phyloP scores from a whole-genome alignment of 1,140 invertebrate species.

The Meteorus sp. region DNA sequence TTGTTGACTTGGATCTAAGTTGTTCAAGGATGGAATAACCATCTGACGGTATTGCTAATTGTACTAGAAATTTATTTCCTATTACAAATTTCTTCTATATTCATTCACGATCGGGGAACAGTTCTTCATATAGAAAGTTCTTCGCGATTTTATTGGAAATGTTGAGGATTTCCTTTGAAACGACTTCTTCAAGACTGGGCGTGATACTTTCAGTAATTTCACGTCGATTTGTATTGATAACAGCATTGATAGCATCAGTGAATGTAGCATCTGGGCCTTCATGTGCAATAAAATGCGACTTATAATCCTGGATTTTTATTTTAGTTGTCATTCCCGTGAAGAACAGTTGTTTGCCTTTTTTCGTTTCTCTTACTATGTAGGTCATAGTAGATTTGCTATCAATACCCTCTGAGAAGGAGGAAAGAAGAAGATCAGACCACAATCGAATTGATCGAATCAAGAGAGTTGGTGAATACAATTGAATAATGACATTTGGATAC shows the following conservation, averaged over 20 bases:
- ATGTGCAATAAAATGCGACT: slow-evolving; percentile 28
- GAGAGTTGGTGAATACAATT: no score
- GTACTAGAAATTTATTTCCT: background rate
- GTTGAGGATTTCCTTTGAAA: slow-evolving; percentile 37
- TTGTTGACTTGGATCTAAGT: no score
- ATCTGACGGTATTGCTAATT: no score
- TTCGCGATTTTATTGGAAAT: slow-evolving; percentile 43
- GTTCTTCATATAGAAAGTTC: slow-evolving; percentile 46
- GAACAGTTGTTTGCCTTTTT: slow-evolving; percentile 34
- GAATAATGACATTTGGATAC: no score
- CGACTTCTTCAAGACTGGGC: slow-evolving; percentile 40
- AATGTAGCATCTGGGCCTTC: slow-evolving; percentile 35
- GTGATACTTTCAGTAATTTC: slow-evolving; percentile 41
- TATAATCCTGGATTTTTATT: slow-evolving; percentile 35
- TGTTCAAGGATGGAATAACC: no score
- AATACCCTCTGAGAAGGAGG: slow-evolving; percentile 41
- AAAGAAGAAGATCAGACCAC: no score
- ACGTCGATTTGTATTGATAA: slow-evolving; percentile 34
- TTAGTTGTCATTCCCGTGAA: slow-evolving; percentile 40
- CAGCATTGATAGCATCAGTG: slow-evolving; percentile 37
- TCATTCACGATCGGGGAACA: slow-evolving; percentile 48
- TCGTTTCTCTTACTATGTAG: slow-evolving; percentile 30
- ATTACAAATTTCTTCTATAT: background rate
- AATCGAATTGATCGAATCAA: no score
- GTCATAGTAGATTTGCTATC: slow-evolving; percentile 17